These are phyloP conservation scores for Cyanoramphus novaezelandiae DNA, from an alignment of 2,113 vertebrate species.

Conservation along the genomic window DNA sequence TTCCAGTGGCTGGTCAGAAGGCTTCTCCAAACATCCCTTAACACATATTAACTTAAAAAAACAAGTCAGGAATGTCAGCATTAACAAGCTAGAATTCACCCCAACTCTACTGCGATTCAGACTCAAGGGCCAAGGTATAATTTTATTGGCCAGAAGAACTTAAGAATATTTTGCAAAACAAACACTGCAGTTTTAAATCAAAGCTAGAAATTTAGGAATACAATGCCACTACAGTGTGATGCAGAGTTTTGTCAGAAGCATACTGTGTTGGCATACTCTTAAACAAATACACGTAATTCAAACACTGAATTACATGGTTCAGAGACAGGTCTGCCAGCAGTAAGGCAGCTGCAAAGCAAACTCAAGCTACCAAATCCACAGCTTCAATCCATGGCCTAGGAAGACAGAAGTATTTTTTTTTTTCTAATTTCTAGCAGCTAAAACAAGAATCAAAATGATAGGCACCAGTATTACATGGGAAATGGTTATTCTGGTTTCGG, in stretches of 20 bases:
- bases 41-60: neutral
- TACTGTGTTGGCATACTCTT: neutral
- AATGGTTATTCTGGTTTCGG: neutral
- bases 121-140: neutral
- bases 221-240: neutral
- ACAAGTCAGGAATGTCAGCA: accelerated
- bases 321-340: neutral
- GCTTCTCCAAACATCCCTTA: neutral
- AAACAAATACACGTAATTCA: neutral
- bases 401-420: neutral
- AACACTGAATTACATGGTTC: neutral
- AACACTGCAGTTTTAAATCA: neutral
- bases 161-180: neutral
- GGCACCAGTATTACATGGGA: neutral
- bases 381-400: neutral
- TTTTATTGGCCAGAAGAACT: neutral
- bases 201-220: neutral
- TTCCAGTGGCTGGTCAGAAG: neutral
- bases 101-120: neutral
- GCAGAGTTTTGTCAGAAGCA: neutral
- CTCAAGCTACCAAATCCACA: neutral
- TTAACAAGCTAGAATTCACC: neutral
- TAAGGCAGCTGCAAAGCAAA: neutral
- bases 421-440: neutral
- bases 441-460: neutral